Evolutionary conservation across 1,140 invertebrate genomes (phyloP).

Genomic region (Rhysida immarginata): DNA sequence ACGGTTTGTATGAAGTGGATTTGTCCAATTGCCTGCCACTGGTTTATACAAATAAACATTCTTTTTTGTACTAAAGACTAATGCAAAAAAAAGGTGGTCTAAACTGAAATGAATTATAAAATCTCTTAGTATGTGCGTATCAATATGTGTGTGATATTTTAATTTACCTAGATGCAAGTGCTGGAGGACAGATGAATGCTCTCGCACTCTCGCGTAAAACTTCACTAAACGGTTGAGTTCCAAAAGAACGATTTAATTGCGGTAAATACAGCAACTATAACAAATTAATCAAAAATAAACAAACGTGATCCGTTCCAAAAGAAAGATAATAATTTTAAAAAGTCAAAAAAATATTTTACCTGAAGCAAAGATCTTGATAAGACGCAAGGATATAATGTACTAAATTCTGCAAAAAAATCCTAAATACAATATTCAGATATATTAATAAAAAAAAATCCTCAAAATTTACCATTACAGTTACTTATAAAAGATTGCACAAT

Average conservation of each 20-base stretch:
- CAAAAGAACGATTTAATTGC: slow-evolving; percentile 24
- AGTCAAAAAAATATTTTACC: slow-evolving; percentile 31
- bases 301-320: not conserved
- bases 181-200: slow-evolving; percentile 74
- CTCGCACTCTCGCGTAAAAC: slow-evolving; percentile 69
- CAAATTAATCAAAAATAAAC: not conserved
- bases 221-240: slow-evolving; percentile 47
- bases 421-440: slow-evolving; percentile 24
- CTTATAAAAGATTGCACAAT: too few relatives aligned
- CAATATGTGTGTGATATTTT: too few relatives aligned
- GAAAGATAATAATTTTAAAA: not conserved
- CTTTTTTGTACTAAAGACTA: too few relatives aligned
- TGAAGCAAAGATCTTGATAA: slow-evolving; percentile 84
- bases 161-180: slow-evolving; percentile 43
- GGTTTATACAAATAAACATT: too few relatives aligned
- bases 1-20: too few relatives aligned
- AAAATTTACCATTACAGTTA: too few relatives aligned
- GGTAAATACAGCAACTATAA: slow-evolving; percentile 28
- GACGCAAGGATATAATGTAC: slow-evolving; percentile 72
- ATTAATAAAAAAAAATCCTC: not conserved
- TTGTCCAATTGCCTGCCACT: too few relatives aligned
- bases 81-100: too few relatives aligned
- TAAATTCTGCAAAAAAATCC: slow-evolving; percentile 91
- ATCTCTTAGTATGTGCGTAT: too few relatives aligned
- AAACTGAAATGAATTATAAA: too few relatives aligned